Evolutionary conservation across 2,113 vertebrate genomes (phyloP), one percentile per base, ranked within the genome.

Genomic region (Proterorhinus semilunaris): DNA sequence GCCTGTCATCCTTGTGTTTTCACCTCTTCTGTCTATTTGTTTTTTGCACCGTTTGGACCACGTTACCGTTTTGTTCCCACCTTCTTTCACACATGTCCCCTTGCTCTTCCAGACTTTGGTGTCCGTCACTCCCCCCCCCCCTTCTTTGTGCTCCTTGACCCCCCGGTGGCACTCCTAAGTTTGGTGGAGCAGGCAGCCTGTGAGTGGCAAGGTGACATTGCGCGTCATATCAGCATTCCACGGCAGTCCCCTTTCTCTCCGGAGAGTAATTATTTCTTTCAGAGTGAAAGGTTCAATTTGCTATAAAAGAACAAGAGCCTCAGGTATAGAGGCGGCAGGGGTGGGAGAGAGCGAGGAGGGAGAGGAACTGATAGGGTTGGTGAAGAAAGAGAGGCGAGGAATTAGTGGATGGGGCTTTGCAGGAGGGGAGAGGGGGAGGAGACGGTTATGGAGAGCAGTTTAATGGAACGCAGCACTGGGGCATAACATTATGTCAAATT

Each of bases 161-260:
- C 68, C 16, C 73, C 75, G 71, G 48, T 70, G 62, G 65, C 66
- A 79, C 72, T 74, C 74, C 71, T 78, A 81, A 76, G 78, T 78
- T n/a, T 76, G 80, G 86, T 79, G 82, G 79, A 87, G 86, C 87
- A 84, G 70, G 76, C 86, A 69, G 83, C 75, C 88, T 82, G 90
- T 90, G 92, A 91, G 79, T 91, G 94, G 89, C 94, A 96, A 95
- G 95, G 96, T 96, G 96, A 96, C 96, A 93, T 93, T 95, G 94
- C 86, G 86, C 91, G 93, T 94, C 92, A 87, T 90, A 93, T 96
- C 93, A 93, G 93, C 94, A 92, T 93, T 94, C 92, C 67, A 10
- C 80, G 87, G 92, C 94, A 78, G 93, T 87, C 91, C 91, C 90
- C 81, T 88, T 84, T 91, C 94, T 93, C 94, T 92, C 78, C 88